These are phyloP conservation scores for Chionomys nivalis DNA, from an alignment of 2,113 vertebrate genomes.

Conservation along the genomic window DNA sequence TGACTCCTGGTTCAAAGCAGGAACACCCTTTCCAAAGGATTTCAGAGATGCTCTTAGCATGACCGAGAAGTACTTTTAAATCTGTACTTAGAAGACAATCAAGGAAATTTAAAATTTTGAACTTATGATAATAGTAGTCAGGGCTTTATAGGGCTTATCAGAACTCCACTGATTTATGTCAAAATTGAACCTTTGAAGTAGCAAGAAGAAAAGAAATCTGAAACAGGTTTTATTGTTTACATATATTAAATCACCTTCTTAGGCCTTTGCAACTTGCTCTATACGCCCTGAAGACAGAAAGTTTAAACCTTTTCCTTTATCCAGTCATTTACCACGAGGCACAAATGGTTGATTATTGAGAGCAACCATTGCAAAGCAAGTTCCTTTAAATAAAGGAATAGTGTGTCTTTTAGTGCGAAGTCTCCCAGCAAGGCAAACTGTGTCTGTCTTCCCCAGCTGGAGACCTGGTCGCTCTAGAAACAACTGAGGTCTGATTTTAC, in stretches of 20 bases:
- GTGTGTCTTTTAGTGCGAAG: neutral
- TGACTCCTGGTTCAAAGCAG: neutral
- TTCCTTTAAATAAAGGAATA: neutral
- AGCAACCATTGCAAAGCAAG: neutral
- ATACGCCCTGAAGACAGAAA: neutral
- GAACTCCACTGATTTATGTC: neutral
- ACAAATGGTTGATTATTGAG: neutral
- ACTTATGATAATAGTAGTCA: neutral
- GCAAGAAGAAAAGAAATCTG: neutral
- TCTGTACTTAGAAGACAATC: neutral
- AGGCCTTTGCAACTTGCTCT: neutral
- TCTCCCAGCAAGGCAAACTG: neutral
- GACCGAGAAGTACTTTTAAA: neutral
- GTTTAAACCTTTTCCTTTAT: neutral
- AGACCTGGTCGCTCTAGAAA: neutral
- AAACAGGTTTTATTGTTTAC: neutral
- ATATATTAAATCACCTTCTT: neutral
- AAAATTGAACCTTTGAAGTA: neutral
- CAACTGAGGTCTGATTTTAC: neutral
- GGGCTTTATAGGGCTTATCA: neutral
- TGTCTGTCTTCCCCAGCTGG: neutral
- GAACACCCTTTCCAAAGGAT: neutral
- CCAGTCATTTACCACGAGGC: neutral
- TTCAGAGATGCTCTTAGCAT: neutral
- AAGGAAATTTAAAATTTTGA: neutral